Evolutionary conservation across 2,113 vertebrate genomes (phyloP), one percentile per base, ranked within the genome.

Genomic region (Neogobius melanostomus): DNA sequence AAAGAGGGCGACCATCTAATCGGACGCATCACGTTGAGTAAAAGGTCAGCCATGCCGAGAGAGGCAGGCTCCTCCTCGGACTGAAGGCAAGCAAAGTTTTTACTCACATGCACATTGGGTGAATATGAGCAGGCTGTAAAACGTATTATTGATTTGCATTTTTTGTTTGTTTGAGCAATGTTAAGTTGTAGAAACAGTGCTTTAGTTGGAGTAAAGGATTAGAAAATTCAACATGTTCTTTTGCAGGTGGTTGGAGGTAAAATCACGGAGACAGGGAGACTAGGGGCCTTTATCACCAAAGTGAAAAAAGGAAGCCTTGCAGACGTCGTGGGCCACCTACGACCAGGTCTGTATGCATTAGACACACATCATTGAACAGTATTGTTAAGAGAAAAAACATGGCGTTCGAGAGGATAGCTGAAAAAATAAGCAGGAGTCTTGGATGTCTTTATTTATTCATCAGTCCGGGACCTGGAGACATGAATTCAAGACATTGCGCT

Each of bases 211-310:
- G 8, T 28, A 21, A 1, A 47, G 46, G 6, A 8, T 47, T 47
- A 3, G 46, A n/a, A 36, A 3, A 16, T 56, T 56, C 11, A 17
- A n/a, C 15, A 4, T 42, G 21, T 42, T 69, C 11, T 0, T 46
- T 50, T 85, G 68, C 79, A 99, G 98, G 97, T 99, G 80, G 97
- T 99, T 69, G 98, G 98, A 74, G 98, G 98, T 65, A 99, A 99
- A 92, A 97, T 99, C 92, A 99, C 96, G 42, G 95, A 95, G 84
- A 91, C 94, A 7, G 98, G 98, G 83, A 93, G 95, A 85, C 95
- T 99, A 12, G 97, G 97, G 90, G 98, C 98, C 92, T 99, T 99
- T 89, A 99, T 99, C 94, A 99, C 98, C 90, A 99, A 99, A 97
- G 98, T 99, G 68, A 99, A 99, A 93, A 99, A 99, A 91, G 98